These are phyloP conservation scores for Eupeodes latifasciatus DNA, from an alignment of 2,888 invertebrate genomes.

Conservation along the genomic window DNA sequence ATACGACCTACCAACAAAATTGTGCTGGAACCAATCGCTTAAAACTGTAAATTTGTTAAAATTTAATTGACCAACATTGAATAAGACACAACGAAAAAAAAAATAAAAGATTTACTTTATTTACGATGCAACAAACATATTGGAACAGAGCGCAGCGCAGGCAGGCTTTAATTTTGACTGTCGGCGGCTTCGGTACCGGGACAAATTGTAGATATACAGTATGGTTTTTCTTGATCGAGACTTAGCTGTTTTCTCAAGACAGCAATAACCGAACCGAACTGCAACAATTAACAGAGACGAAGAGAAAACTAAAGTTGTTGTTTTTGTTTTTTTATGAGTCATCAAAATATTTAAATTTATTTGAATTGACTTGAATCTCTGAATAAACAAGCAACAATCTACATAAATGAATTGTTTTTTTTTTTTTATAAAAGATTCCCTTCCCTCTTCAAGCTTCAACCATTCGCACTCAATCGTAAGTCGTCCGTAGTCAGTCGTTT, in stretches of 20 bases:
- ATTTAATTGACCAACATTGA: constrained; percentile 70
- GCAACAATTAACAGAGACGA: background rate
- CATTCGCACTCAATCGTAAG: too few relatives aligned
- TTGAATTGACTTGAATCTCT: constrained; percentile 53
- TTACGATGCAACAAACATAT: constrained; percentile 63
- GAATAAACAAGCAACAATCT: constrained; percentile 8
- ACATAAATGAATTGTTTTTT: background rate
- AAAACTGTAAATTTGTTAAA: constrained; percentile 70
- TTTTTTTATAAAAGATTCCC: background rate
- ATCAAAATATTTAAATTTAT: constrained; percentile 67
- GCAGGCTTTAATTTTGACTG: constrained; percentile 45
- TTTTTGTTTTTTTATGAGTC: constrained; percentile 57
- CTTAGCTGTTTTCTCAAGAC: background rate
- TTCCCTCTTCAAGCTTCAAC: too few relatives aligned
- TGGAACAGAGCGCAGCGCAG: constrained; percentile 60
- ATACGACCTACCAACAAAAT: background rate
- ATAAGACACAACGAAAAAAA: constrained; percentile 41
- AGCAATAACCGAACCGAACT: background rate
- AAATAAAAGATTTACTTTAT: constrained; percentile 49
- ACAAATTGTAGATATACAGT: constrained; percentile 38
- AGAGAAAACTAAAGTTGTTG: background rate
- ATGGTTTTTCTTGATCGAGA: constrained; percentile 16
- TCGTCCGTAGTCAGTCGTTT: background rate
- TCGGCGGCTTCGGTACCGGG: background rate
- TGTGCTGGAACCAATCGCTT: constrained; percentile 41